Base-by-base conservation (phyloP, 1,140 invertebrate genomes). In the Cyrtorhinus lividipennis region DNA sequence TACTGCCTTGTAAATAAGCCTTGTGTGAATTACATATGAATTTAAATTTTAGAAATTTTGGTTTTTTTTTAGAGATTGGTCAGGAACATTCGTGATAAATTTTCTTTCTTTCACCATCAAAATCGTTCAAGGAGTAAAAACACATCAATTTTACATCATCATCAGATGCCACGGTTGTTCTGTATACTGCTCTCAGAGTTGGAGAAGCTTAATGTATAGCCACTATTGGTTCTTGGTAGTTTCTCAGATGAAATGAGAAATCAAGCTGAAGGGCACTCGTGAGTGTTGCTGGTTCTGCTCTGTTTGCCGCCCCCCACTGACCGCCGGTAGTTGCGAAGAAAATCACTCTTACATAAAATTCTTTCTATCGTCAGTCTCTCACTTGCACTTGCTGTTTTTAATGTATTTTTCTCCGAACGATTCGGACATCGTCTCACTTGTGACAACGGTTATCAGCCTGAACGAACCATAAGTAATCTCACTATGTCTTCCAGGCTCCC, bases 311-410 rank as follows among this genome's bases (percentile, higher is more conserved):
- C 57, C 57, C 23, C 26, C 26, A 10, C 23, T 24, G 57, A 24
- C 25, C 3, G 24, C 18, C 53, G 5, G 53, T 18, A 5, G 57
- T 59, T 24, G 12, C 57, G 13, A 59, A 44, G 30, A 24, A 61
- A 46, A 24, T n/a, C 38, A 27, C 18, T 60, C 58, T 60, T 60
- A 60, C 58, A 60, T 60, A 60, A 60, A 60, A 8, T 20, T 22
- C 20, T 53, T 53, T 53, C 48, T 53, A 15, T 22, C 48, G 10
- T 53, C 48, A 22, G 48, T 38, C 30, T 38, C 30, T 15, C 5
- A 38, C 30, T 5, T 38, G 5, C 30, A 38, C 30, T 15, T 38
- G 5, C 15, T 38, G 30, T 8, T 15, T 38, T 38, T n/a, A n/a
- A 15, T 5, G 30, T 5, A 38, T 15, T 5, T 38, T 15, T 15